These are phyloP conservation scores for Zeuzera pyrina DNA, from an alignment of 2,888 invertebrate genomes.

Conservation along the genomic window DNA sequence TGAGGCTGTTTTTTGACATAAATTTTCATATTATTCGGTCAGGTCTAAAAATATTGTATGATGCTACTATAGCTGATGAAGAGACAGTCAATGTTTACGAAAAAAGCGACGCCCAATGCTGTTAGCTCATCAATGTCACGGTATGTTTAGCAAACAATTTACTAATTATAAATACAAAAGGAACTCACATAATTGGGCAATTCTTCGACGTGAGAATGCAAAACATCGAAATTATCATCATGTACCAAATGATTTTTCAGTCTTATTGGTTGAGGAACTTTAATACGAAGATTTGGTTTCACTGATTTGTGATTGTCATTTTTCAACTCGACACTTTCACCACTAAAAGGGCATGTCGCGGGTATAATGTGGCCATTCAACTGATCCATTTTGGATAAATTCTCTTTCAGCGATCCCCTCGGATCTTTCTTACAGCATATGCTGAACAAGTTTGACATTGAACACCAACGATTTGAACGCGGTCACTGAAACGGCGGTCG, in stretches of 20 bases:
- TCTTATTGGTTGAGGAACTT: slow-evolving; percentile 51
- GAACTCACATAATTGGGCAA: no score
- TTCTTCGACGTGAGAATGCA: no score
- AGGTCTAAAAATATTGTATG: no score
- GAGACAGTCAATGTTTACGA: no score
- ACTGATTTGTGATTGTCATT: slow-evolving; percentile 27
- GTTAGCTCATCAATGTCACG: no score
- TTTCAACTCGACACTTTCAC: slow-evolving; percentile 35
- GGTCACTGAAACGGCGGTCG: slow-evolving; percentile 15
- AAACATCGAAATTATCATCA: slow-evolving; percentile 43
- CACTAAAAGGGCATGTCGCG: slow-evolving; percentile 39
- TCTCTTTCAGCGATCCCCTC: slow-evolving; percentile 20
- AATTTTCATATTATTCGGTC: no score
- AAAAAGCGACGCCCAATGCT: no score
- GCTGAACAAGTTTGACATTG: slow-evolving; percentile 32
- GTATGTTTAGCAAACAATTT: no score
- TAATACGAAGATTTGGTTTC: slow-evolving; percentile 46
- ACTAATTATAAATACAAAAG: no score
- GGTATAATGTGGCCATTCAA: not conserved
- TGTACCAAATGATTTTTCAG: slow-evolving; percentile 40
- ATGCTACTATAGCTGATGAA: no score
- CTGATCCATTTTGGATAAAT: slow-evolving; percentile 28
- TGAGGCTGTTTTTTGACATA: no score
- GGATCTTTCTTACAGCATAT: slow-evolving; percentile 26
- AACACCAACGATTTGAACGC: slow-evolving; percentile 9